Conservation (phyloP, 2,113 vertebrate species). For the Nyctereutes procyonoides region DNA sequence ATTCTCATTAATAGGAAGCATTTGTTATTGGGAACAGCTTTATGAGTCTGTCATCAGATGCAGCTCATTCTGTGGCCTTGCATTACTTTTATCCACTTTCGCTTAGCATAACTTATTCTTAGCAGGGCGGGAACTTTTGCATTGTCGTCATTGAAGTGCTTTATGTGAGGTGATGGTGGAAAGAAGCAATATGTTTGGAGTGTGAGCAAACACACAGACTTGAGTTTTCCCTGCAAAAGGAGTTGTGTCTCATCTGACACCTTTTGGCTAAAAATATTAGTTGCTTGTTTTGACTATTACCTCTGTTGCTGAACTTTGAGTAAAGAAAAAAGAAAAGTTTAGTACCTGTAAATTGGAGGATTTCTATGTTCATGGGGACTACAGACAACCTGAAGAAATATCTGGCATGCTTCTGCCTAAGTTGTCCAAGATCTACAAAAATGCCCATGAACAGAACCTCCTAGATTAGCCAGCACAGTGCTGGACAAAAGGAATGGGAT, state of each 20-base stretch:
- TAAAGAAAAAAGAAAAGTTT: not conserved
- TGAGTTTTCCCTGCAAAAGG: conserved; percentile 52
- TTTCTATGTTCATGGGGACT: not conserved
- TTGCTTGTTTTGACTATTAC: conserved; percentile 63
- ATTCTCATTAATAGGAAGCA: not conserved
- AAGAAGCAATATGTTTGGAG: not conserved
- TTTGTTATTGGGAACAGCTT: not conserved
- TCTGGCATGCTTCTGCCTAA: not conserved
- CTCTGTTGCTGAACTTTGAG: conserved; percentile 19
- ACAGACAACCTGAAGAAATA: not conserved
- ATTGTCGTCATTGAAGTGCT: not conserved
- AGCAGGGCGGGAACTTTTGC: not conserved
- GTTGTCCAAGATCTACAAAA: not conserved
- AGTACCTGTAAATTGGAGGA: not conserved
- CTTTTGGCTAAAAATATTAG: conserved; percentile 65
- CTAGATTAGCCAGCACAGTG: not conserved
- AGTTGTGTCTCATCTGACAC: conserved; percentile 46
- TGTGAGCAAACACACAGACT: conserved; percentile 41
- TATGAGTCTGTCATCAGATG: not conserved
- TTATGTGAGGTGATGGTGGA: not conserved
- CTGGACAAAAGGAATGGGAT: not conserved
- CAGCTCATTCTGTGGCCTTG: not conserved
- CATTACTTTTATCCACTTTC: not conserved
- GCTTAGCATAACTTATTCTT: not conserved
- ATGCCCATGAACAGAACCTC: not conserved